Base-by-base conservation (phyloP, 2,113 vertebrate genomes). In the Alaudala cheleensis region DNA sequence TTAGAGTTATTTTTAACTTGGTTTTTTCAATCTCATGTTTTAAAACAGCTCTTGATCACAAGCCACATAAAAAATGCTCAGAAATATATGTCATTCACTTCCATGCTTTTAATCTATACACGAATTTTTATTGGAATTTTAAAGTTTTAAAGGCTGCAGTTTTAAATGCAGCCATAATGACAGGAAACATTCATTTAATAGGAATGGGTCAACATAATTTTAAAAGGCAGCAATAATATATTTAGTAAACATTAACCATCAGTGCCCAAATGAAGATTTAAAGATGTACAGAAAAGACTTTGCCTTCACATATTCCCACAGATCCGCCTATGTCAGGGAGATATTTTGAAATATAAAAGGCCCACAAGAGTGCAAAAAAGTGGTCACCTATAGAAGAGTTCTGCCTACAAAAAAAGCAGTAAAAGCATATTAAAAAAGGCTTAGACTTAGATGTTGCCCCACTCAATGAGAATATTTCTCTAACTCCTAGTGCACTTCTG, bases 121-220 rank as follows among this genome's bases (percentile, higher is more conserved):
- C 31, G 13, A 66, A 31, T 57, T 95, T 81, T 92, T 33, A 79
- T 0, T 40, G 53, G 29, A 67, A 74, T 77, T 95, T 76, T 67
- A 0, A 73, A 24, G 23, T 77, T 80, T 72, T 72, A 65, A 69
- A 87, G 42, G 14, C 28, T 84, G 20, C 8, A 44, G 34, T 61
- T 89, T 73, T 61, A 79, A 92, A 85, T 58, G 44, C 23, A 51
- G 44, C 23, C 42, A 24, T 76, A 81, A 88, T 85, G 73, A 57
- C 39, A 85, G 34, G 33, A 67, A 90, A 50, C 18, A 40, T 37
- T 61, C 22, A 93, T 84, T 56, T 70, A 57, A n/a, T 24, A 77
- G 28, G 6, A 89, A 44, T 0, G 3, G 22, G 42, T 81, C 60
- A 73, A 87, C 44, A 47, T 62, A 66, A 91, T 81, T 91, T 4